A percentile compares a stretch with the other conserved stretches of the same genome.
Evolutionary conservation across 92 coral and sea anemone genomes (phyloP).

Genomic region (Montipora capitata): DNA sequence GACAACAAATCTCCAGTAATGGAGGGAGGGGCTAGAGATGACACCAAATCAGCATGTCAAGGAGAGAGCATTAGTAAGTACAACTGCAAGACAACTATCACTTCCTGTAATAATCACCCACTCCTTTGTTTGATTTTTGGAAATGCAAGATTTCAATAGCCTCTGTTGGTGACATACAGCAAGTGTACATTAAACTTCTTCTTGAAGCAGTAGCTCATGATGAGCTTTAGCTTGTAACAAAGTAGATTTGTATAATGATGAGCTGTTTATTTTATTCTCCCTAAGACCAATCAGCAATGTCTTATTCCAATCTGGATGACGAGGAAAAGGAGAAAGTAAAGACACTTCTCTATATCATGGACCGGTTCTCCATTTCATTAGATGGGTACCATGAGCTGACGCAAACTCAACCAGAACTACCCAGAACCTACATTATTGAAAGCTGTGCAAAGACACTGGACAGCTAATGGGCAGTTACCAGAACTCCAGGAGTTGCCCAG

Average conservation of each 20-base stretch:
- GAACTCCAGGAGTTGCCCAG: conserved; percentile 51
- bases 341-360: conserved; percentile 10
- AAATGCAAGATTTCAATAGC: background rate
- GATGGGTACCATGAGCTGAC: conserved; percentile 27
- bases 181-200: background rate
- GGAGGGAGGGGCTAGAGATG: background rate
- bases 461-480: conserved; percentile 29
- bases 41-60: background rate
- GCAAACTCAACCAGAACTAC: conserved; percentile 5
- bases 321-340: conserved; percentile 39
- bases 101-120: background rate
- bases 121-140: background rate
- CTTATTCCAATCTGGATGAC: conserved; percentile 19
- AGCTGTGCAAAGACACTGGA: conserved; percentile 43
- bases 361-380: background rate
- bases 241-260: background rate
- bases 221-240: background rate
- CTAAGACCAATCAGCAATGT: background rate
- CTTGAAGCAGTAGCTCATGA: background rate
- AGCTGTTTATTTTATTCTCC: background rate
- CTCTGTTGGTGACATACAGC: background rate
- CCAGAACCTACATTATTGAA: conserved; percentile 29
- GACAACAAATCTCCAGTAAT: background rate
- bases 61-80: background rate
- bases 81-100: background rate